phyloP scores from a whole-genome alignment of 2,888 invertebrate genomes.

The Agapostemon virescens region DNA sequence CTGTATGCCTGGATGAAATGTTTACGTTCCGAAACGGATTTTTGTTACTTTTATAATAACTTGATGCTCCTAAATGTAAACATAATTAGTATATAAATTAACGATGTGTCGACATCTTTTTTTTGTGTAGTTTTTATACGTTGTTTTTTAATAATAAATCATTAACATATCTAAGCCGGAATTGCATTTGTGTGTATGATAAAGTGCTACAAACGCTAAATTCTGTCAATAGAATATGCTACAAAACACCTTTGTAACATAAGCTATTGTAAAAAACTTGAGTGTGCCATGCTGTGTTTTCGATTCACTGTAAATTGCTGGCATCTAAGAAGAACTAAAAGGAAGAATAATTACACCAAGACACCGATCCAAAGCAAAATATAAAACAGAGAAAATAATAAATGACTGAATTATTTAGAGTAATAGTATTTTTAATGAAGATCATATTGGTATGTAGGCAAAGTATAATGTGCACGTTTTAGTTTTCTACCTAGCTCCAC shows the following conservation, averaged over 20 bases:
- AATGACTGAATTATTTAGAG: slow-evolving; percentile 14
- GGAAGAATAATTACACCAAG: slow-evolving; percentile 62
- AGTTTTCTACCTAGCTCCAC: not conserved
- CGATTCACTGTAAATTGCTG: slow-evolving; percentile 13
- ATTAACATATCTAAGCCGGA: too few relatives aligned
- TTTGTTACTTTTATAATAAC: too few relatives aligned
- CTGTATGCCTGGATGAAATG: too few relatives aligned
- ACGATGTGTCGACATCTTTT: not conserved
- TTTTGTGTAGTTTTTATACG: too few relatives aligned
- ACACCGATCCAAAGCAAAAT: slow-evolving; percentile 61
- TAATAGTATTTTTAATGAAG: slow-evolving; percentile 20
- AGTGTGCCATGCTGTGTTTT: not conserved
- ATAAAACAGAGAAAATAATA: slow-evolving; percentile 37
- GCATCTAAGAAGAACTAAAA: slow-evolving; percentile 18
- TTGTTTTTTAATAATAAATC: not conserved
- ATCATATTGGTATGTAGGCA: slow-evolving; percentile 19
- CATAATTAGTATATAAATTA: too few relatives aligned
- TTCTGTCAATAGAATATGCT: too few relatives aligned
- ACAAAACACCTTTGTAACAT: too few relatives aligned
- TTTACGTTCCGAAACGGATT: too few relatives aligned
- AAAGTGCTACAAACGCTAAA: not conserved
- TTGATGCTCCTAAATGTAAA: too few relatives aligned
- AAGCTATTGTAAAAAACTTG: not conserved
- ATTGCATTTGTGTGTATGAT: not conserved
- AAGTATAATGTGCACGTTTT: slow-evolving; percentile 2